Evolutionary conservation across 2,888 invertebrate species (phyloP).

Genomic region (Pristionchus mayeri): DNA sequence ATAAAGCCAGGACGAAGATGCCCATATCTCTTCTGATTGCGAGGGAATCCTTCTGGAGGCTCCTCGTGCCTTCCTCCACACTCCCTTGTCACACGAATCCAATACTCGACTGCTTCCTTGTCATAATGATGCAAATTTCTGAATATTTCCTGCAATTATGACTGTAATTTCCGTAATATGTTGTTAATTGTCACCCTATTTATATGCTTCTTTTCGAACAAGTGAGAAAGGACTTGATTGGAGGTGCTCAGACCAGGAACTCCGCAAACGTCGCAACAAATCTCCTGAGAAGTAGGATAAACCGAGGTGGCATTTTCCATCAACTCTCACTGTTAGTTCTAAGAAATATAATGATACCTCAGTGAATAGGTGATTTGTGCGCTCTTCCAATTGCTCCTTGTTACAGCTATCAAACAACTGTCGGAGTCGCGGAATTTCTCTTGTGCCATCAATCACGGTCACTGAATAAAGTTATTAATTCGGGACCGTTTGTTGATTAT

Average conservation of each 20-base stretch:
- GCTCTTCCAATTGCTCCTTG: background rate
- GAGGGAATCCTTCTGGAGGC: too few relatives aligned
- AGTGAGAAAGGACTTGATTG: background rate
- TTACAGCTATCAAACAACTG: background rate
- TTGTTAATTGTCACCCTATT: background rate
- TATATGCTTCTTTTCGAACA: background rate
- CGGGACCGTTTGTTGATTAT: background rate
- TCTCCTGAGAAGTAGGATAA: background rate
- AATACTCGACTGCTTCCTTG: too few relatives aligned
- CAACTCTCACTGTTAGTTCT: background rate
- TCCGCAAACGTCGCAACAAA: background rate
- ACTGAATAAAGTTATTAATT: background rate
- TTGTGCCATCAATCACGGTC: background rate
- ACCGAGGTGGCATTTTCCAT: background rate
- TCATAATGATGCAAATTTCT: too few relatives aligned
- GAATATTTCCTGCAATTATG: too few relatives aligned
- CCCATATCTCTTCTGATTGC: too few relatives aligned
- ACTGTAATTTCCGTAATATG: too few relatives aligned
- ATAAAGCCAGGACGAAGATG: too few relatives aligned
- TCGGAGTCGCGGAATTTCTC: background rate
- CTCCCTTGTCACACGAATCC: too few relatives aligned
- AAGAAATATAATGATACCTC: background rate
- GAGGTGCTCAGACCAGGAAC: background rate
- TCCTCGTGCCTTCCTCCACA: too few relatives aligned
- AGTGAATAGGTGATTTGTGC: background rate